Evolutionary conservation across 2,888 invertebrate species (phyloP).

Genomic region (Tethea ocularis): DNA sequence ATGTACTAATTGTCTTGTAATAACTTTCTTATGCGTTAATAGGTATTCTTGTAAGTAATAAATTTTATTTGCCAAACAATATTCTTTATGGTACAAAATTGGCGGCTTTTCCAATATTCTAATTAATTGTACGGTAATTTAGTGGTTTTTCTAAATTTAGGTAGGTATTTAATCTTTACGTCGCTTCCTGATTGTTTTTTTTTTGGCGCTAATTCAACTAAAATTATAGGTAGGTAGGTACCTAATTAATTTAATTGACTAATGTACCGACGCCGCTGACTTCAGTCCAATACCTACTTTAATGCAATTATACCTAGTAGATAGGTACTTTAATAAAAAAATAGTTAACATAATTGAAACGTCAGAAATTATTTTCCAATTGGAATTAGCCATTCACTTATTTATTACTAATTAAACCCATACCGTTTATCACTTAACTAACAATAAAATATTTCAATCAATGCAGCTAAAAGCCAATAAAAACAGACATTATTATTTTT

Average conservation of each 20-base stretch:
- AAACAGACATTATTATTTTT: slow-evolving; percentile 53
- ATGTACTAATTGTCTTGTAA: not conserved
- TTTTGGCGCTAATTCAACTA: not conserved
- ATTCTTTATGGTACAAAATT: not conserved
- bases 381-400: slow-evolving; percentile 32
- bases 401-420: slow-evolving; percentile 37
- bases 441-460: slow-evolving; percentile 47
- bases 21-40: not conserved
- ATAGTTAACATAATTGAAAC: not conserved
- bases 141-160: not conserved
- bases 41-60: not conserved
- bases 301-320: slow-evolving; percentile 22
- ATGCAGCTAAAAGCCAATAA: slow-evolving; percentile 53
- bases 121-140: not conserved
- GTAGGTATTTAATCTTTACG: not conserved
- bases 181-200: not conserved
- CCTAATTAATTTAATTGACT: not conserved
- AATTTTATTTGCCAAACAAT: not conserved
- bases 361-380: slow-evolving; percentile 32
- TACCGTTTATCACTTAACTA: slow-evolving; percentile 32
- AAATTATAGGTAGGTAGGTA: not conserved
- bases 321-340: slow-evolving; percentile 14
- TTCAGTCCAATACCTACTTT: not conserved
- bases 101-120: not conserved
- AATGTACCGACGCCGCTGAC: not conserved